phyloP scores from a whole-genome alignment of 2,797 vertebrate species.

The Lagodon rhomboides region DNA sequence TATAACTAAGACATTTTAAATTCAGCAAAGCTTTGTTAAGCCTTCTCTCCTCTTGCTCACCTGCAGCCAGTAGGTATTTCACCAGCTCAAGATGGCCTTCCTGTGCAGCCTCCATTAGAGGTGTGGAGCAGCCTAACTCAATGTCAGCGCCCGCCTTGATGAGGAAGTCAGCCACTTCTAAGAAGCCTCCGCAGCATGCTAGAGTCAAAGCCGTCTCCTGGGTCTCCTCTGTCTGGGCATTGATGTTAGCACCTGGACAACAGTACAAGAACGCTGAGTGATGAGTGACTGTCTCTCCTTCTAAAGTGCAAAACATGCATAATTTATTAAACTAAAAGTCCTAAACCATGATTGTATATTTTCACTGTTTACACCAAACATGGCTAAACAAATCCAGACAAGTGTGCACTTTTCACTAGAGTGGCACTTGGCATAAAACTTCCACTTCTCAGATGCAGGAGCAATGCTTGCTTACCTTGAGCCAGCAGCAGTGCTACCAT shows the following conservation, averaged over 20 bases:
- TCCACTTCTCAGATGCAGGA: constrained; percentile 7
- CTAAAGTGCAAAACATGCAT: neutral
- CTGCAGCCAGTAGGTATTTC: constrained; percentile 97
- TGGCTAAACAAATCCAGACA: constrained; percentile 1
- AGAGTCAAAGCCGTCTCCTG: constrained; percentile 98
- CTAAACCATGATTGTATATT: neutral
- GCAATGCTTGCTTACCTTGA: constrained; percentile 87
- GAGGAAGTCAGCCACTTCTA: constrained; percentile 98
- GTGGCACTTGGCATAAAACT: neutral
- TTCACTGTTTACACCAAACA: neutral
- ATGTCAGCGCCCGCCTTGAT: constrained; percentile 99
- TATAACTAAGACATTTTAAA: neutral
- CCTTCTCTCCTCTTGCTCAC: constrained; percentile 74
- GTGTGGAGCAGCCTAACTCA: constrained; percentile 98
- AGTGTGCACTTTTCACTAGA: neutral
- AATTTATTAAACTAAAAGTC: neutral
- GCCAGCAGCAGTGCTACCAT: constrained; percentile 98
- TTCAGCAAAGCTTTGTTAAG: no score
- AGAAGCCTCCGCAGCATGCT: constrained; percentile 98
- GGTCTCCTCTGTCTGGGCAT: constrained; percentile 98
- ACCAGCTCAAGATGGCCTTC: constrained; percentile 98
- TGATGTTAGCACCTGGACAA: constrained; percentile 95
- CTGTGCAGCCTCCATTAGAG: constrained; percentile 99
- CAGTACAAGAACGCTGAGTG: neutral
- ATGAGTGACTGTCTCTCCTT: neutral